Percentiles rank a stretch among this genome's conserved stretches.
Evolutionary conservation across 2,113 vertebrate species (phyloP).

Genomic region (Hymenochirus boettgeri): DNA sequence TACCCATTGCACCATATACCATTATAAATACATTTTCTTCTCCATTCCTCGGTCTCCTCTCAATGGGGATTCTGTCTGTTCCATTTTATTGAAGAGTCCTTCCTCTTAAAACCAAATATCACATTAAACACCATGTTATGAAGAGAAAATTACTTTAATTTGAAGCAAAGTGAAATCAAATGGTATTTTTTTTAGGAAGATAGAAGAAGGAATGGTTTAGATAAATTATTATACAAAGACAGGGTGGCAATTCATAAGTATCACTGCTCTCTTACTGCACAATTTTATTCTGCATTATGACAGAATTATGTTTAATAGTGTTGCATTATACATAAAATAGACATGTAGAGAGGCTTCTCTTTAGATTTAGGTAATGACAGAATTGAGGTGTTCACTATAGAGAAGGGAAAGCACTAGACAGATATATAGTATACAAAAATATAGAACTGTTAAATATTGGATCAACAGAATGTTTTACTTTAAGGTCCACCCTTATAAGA

Average conservation of each 20-base stretch:
- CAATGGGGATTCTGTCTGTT: conserved; percentile 23
- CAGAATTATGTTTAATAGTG: conserved; percentile 29
- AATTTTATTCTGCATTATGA: conserved; percentile 12
- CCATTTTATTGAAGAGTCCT: conserved; percentile 34
- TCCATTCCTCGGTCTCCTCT: conserved; percentile 42
- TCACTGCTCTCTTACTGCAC: conserved; percentile 21
- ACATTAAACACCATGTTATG: conserved; percentile 45
- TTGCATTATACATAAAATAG: conserved; percentile 28
- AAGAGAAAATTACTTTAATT: conserved; percentile 56
- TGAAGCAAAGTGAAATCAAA: conserved; percentile 53
- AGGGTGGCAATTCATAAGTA: conserved; percentile 14
- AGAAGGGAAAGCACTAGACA: conserved; percentile 6
- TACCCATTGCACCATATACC: conserved; percentile 35
- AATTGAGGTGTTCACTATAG: conserved; percentile 3
- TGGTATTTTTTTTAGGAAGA: conserved; percentile 45
- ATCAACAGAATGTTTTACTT: no score
- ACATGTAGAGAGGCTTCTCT: conserved; percentile 35
- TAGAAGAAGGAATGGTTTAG: conserved; percentile 39
- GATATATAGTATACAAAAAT: no score
- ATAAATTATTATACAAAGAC: conserved; percentile 42
- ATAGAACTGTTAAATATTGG: no score
- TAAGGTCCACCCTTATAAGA: no score
- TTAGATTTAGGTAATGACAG: conserved; percentile 32
- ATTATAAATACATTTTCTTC: conserved; percentile 15
- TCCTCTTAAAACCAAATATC: conserved; percentile 48